phyloP scores from a whole-genome alignment of 2,113 vertebrate genomes.

The Progne subis region DNA sequence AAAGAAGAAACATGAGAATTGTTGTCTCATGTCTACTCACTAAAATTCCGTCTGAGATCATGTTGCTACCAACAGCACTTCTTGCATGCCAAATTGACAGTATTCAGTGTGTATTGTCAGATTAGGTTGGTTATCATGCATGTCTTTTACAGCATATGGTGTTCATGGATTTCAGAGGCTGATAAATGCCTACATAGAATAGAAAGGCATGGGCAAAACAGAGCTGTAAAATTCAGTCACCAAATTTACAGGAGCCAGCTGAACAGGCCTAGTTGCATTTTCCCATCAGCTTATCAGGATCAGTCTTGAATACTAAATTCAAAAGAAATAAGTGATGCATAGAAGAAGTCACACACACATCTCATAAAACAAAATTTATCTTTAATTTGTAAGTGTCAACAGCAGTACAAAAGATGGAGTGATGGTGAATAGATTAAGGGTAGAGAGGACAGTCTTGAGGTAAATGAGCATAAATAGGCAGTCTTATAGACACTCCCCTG shows the following conservation, averaged over 20 bases:
- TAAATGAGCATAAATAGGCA: constrained; percentile 99
- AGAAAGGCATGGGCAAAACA: neutral
- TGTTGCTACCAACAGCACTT: constrained; percentile 21
- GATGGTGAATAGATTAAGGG: constrained; percentile 97
- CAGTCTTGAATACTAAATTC: neutral
- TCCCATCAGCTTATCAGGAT: neutral
- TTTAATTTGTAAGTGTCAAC: constrained; percentile 99
- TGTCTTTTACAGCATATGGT: neutral
- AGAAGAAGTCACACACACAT: constrained; percentile 72
- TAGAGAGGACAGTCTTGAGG: constrained; percentile 99
- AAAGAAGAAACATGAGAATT: constrained; percentile 23
- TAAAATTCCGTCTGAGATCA: constrained; percentile 9
- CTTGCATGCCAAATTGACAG: neutral
- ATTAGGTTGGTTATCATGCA: neutral
- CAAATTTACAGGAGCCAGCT: neutral
- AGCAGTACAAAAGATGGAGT: constrained; percentile 99
- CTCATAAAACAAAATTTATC: constrained; percentile 99
- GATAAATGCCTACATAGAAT: neutral
- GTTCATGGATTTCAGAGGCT: neutral
- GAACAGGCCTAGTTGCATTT: neutral
- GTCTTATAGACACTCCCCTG: constrained; percentile 85
- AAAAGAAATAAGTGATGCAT: constrained; percentile 7
- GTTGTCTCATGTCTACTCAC: constrained; percentile 27
- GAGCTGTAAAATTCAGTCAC: neutral
- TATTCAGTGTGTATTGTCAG: neutral